Base-by-base conservation (phyloP, 2,888 invertebrate genomes). In the Dolichopus griseipennis region DNA sequence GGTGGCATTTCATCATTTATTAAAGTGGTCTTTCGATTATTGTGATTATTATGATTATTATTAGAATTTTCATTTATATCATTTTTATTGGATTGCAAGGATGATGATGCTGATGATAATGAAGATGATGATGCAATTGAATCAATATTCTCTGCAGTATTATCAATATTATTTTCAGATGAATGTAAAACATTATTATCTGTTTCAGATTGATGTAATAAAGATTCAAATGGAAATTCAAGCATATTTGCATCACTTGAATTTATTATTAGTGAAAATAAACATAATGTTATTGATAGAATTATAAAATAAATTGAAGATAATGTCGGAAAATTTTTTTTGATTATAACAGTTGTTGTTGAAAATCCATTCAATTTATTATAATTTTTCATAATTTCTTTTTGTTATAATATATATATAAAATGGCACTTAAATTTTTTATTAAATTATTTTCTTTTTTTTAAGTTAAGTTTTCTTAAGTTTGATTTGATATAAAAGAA, bases 41-140 rank as follows among this genome's bases (percentile, higher is more conserved):
- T 52, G n/a, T 64, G 27, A 34, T 64, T 33, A 34, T 64, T 64
- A 64, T 34, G 34, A 52, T 52, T 52, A 52, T 9, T 12, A 52
- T 52, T 52, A 2, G 9, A 9, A 52, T 52, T 52, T 2, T 6
- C 2, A 52, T 52, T 52, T 1, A 52, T 52, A n/a, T 52, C 52
- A 52, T 52, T 52, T 6, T 37, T 37, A 37, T 37, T 12, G 1
- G 37, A 12, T 5, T 10, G 8, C 8, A 12, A 37, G 4, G 37
- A 37, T 37, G 37, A 37, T 37, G 52, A 52, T 52, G 52, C 1
- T 52, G 52, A 52, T 52, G 52, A 43, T n/a, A n/a, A n/a, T n/a
- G n/a, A n/a, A n/a, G n/a, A 5, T 27, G 27, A 27, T 27, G 27
- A 27, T 41, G 8, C 5, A 27, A 2, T 27, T 27, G 27, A 4